Conservation (phyloP, 1,140 invertebrate genomes). For the Rhizoglyphus robini region DNA sequence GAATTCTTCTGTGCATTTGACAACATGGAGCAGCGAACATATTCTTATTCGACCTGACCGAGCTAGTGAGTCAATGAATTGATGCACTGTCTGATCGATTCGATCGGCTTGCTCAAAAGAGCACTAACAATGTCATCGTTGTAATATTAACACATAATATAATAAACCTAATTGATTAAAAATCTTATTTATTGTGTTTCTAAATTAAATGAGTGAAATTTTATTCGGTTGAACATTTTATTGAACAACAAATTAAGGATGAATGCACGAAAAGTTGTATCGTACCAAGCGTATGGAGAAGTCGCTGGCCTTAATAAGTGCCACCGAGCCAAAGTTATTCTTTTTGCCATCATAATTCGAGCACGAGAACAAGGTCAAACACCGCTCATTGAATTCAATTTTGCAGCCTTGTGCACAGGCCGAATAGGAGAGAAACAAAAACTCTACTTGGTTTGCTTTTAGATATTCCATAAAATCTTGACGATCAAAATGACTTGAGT, state of each 20-base stretch:
- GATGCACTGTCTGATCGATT: too few relatives aligned
- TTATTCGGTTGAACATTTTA: too few relatives aligned
- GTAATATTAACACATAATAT: too few relatives aligned
- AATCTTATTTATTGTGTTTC: too few relatives aligned
- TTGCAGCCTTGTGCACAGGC: neutral
- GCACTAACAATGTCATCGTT: too few relatives aligned
- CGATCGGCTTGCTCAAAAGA: too few relatives aligned
- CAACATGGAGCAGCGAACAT: too few relatives aligned
- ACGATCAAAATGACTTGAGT: neutral
- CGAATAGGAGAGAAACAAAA: neutral
- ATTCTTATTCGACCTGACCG: too few relatives aligned
- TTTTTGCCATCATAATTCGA: neutral
- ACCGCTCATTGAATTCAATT: neutral
- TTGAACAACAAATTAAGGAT: neutral
- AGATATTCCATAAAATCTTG: neutral
- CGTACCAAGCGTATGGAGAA: neutral
- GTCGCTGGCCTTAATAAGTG: neutral
- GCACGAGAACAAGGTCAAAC: neutral
- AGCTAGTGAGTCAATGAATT: too few relatives aligned
- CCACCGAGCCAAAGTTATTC: neutral
- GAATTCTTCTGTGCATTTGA: too few relatives aligned
- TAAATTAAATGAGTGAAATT: too few relatives aligned
- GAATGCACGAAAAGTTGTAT: neutral
- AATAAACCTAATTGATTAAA: too few relatives aligned
- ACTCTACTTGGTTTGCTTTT: neutral